Evolutionary conservation across 1,140 invertebrate genomes (phyloP), one percentile per base, ranked within the genome.

Genomic region (Zaprionus taronus): DNA sequence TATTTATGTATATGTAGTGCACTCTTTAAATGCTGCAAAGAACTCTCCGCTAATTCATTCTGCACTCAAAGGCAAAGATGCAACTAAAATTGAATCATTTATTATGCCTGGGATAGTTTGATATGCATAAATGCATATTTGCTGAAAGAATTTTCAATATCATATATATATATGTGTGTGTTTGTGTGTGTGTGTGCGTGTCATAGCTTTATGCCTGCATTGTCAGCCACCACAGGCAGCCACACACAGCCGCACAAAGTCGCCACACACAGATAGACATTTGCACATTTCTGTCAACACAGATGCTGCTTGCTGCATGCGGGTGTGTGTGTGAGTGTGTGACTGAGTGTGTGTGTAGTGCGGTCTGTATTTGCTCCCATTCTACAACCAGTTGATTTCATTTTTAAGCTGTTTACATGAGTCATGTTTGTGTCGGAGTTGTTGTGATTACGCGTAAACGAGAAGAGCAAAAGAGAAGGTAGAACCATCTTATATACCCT

Each of bases 341-440:
- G 14, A 0, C 7, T 24, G 17, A 31, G 41, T 22, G 28, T 34
- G 20, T 34, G 36, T 36, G 44, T 34, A 17, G 67, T 58, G 14
- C 55, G 36, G 38, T 58, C 41, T 58, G 17, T 74, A n/a, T 61
- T 11, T 78, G 66, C 49, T 14, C 41, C 26, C 44, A 31, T 71
- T 49, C 53, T 62, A 62, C 69, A 77, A 77, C 69, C 49, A 77
- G 73, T 55, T 84, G 78, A 84, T 81, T 85, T 74, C 55, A 81
- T 79, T 85, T 79, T 53, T 62, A 78, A 66, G 56, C 47, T 51
- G 44, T 69, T 81, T 69, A 71, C 69, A 67, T 57, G 47, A 51
- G 53, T 24, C 72, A 67, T 75, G 44, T 60, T 49, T 66, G 49
- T 66, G 49, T 74, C 12, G 14, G 36, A 62, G 44, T 71, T 68